Conservation (phyloP, 2,888 invertebrate species). For the Drosophila pseudotakahashii region DNA sequence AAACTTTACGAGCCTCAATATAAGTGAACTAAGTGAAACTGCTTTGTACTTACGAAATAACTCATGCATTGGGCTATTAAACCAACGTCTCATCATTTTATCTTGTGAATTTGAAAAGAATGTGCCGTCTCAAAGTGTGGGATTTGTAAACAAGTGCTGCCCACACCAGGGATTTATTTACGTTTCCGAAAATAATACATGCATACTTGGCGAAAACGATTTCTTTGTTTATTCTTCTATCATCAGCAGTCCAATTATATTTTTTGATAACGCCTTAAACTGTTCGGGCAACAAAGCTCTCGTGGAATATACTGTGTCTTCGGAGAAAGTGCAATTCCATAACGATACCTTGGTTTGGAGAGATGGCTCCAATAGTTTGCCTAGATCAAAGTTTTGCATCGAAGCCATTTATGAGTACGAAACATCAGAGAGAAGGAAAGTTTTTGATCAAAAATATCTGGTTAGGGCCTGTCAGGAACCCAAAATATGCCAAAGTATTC, state of each 20-base stretch:
- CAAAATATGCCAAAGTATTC: conserved; percentile 62
- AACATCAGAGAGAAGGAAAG: background rate
- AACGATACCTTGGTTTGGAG: conserved; percentile 60
- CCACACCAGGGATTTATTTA: conserved; percentile 76
- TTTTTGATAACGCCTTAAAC: conserved; percentile 68
- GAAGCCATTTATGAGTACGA: conserved; percentile 69
- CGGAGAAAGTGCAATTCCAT: conserved; percentile 61
- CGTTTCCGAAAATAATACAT: conserved; percentile 60
- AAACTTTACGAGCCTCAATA: conserved; percentile 1
- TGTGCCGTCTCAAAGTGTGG: conserved; percentile 54
- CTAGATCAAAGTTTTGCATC: conserved; percentile 75
- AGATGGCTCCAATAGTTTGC: conserved; percentile 52
- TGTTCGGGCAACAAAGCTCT: conserved; percentile 74
- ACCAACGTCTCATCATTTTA: conserved; percentile 58
- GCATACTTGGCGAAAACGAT: conserved; percentile 55
- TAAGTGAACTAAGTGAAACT: conserved; percentile 22
- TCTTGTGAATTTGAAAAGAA: conserved; percentile 56
- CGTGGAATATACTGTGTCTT: conserved; percentile 77
- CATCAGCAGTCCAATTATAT: conserved; percentile 66
- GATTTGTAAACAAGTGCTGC: conserved; percentile 81
- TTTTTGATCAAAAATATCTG: conserved; percentile 48
- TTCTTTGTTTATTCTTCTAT: conserved; percentile 67
- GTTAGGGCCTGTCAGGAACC: conserved; percentile 70
- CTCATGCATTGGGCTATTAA: conserved; percentile 63
- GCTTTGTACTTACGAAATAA: conserved; percentile 17